Evolutionary conservation across 2,797 vertebrate genomes (phyloP), one percentile per base, ranked within the genome.

Genomic region (Momotus momota): DNA sequence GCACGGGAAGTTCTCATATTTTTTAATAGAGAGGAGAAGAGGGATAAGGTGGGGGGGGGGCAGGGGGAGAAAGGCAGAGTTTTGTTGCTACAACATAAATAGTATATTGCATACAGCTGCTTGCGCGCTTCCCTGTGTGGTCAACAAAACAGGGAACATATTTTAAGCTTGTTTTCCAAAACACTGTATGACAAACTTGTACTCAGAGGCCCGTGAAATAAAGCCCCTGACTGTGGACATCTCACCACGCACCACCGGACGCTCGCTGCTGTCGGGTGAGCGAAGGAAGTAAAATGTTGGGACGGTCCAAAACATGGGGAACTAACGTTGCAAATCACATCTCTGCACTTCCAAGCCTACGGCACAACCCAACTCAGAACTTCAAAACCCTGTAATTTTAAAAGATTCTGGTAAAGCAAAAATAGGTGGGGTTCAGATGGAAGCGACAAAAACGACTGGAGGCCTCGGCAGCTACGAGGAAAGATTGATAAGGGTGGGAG

Each of bases 121-220:
- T 64, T 89, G 69, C 4, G 7, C 6, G 69, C 86, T 97, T 96
- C 97, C 96, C 96, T 95, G 96, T 94, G 96, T 90, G 97, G 97
- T 95, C 97, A 98, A 93, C 45, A 90, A 61, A 94, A 96, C 91
- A 91, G 89, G 95, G 97, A 96, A 96, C 93, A 77, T 90, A 97
- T 93, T 95, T 95, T 72, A 91, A 81, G 94, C 90, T 92, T 95
- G 90, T 94, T 94, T 95, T 96, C 94, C 94, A 94, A 96, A 96
- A 93, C 88, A 81, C 55, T 90, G 93, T 49, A 80, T 93, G 89
- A 94, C 94, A 94, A 96, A 58, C 87, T 66, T n/a, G 62, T 26
- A 78, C 88, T 91, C 70, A 27, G 90, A 93, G 89, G 75, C 82
- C 77, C 83, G 57, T 9, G 46, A 90, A 95, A 87, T 71, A 51